Conservation (phyloP, 2,888 invertebrate species). For the Drosophila mimetica region DNA sequence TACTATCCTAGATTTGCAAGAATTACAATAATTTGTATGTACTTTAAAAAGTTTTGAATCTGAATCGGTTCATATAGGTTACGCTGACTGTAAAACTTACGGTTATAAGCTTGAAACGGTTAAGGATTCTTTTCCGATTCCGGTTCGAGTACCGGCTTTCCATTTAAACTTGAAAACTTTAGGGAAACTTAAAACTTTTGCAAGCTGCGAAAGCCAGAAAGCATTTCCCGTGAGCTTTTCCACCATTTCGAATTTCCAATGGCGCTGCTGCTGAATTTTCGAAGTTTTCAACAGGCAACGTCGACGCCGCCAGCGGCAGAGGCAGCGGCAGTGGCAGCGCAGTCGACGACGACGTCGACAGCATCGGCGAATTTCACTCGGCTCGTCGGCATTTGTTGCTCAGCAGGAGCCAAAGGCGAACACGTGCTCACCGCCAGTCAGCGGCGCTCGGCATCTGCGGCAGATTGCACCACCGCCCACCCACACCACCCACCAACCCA, state of each 20-base stretch:
- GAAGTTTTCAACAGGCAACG: conserved; percentile 68
- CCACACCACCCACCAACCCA: neutral
- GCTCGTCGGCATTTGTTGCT: conserved; percentile 73
- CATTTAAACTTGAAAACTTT: conserved; percentile 10
- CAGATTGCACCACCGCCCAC: conserved; percentile 17
- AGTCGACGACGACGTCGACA: neutral
- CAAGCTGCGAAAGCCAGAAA: conserved; percentile 1
- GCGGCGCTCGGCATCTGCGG: conserved; percentile 34
- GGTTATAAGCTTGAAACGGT: conserved; percentile 2
- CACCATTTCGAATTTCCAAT: conserved; percentile 68
- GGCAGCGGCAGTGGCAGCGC: conserved; percentile 10
- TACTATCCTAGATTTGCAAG: too few relatives aligned
- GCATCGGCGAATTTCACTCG: conserved; percentile 27
- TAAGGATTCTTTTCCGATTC: neutral
- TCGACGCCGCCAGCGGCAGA: conserved; percentile 6
- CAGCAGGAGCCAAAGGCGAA: conserved; percentile 44
- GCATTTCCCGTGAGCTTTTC: conserved; percentile 21
- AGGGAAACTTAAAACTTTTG: conserved; percentile 4
- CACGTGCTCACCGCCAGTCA: conserved; percentile 55
- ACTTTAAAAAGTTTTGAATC: neutral
- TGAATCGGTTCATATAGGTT: neutral
- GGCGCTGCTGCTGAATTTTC: conserved; percentile 55
- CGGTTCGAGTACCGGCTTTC: conserved; percentile 1
- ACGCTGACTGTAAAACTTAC: neutral
- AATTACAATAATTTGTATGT: too few relatives aligned